phyloP scores from a whole-genome alignment of 1,140 invertebrate genomes.

The Conus ventricosus region DNA sequence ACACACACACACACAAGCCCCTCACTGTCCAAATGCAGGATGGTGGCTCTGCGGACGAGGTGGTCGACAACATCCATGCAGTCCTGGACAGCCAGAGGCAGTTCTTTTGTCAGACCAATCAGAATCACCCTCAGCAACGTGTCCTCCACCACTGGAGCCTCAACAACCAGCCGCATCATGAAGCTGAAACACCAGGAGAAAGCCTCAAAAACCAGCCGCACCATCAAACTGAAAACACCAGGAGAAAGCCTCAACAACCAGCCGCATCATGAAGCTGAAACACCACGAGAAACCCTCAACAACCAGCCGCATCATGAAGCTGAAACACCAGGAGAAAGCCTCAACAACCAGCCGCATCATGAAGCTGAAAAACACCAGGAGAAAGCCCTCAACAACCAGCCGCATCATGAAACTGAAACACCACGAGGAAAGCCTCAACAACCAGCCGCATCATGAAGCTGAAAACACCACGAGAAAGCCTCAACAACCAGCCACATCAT shows the following conservation, averaged over 20 bases:
- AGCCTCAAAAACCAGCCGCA: no score
- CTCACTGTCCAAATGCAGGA: constrained; percentile 80
- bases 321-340: constrained; percentile 74
- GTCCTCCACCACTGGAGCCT: constrained; percentile 88
- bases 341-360: constrained; percentile 90
- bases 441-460: no score
- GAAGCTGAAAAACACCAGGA: no score
- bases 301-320: constrained; percentile 85
- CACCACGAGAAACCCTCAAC: constrained; percentile 78
- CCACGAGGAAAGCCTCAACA: no score
- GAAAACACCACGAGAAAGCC: no score
- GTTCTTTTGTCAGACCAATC: constrained; percentile 90
- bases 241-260: constrained; percentile 89
- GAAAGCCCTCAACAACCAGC: no score
- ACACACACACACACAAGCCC: no score
- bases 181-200: constrained; percentile 82
- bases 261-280: constrained; percentile 81
- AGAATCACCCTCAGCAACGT: constrained; percentile 87
- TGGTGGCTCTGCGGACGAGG: constrained; percentile 88
- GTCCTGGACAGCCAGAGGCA: constrained; percentile 87
- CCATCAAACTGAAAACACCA: no score
- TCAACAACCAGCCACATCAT: no score
- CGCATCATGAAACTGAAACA: no score
- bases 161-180: no score
- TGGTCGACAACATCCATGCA: constrained; percentile 90